phyloP scores from a whole-genome alignment of 30 jellyfish, hydroid and myxozoan species.

The Sanderia malayensis region DNA sequence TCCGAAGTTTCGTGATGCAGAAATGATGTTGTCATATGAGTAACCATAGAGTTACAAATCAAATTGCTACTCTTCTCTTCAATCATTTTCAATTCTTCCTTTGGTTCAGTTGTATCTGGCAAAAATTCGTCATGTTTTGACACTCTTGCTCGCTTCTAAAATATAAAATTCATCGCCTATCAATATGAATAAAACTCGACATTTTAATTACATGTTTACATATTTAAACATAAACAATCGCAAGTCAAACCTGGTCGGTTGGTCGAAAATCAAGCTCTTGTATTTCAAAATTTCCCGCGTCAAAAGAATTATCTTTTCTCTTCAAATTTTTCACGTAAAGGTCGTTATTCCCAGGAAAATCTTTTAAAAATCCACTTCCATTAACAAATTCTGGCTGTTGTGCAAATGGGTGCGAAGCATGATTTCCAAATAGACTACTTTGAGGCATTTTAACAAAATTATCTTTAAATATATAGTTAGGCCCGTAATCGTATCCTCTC shows the following conservation, averaged over 20 bases:
- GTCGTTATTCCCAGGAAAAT: conserved; percentile 31
- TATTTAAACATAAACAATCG: too few species aligned
- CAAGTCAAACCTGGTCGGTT: not conserved
- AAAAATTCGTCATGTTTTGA: not conserved
- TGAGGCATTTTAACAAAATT: not conserved
- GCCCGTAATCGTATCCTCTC: too few species aligned
- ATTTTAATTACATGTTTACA: too few species aligned
- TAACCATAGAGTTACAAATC: conserved; percentile 50
- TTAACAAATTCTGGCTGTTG: conserved; percentile 15
- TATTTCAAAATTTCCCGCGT: conserved; percentile 11
- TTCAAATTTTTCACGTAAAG: not conserved
- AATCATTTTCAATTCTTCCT: not conserved
- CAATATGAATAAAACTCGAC: too few species aligned
- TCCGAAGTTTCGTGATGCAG: not conserved
- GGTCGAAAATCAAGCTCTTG: not conserved
- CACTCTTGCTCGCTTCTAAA: conserved; percentile 1
- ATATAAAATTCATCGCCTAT: too few species aligned
- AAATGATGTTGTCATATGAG: conserved; percentile 49
- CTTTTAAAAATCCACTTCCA: not conserved
- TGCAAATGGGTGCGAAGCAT: conserved; percentile 13
- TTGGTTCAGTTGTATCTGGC: not conserved
- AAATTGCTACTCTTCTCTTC: not conserved
- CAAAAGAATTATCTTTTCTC: not conserved
- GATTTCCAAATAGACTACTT: not conserved
- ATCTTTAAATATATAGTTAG: too few species aligned